Base-by-base conservation (phyloP, 2,113 vertebrate genomes). In the Rhegmatorhina hoffmannsi region DNA sequence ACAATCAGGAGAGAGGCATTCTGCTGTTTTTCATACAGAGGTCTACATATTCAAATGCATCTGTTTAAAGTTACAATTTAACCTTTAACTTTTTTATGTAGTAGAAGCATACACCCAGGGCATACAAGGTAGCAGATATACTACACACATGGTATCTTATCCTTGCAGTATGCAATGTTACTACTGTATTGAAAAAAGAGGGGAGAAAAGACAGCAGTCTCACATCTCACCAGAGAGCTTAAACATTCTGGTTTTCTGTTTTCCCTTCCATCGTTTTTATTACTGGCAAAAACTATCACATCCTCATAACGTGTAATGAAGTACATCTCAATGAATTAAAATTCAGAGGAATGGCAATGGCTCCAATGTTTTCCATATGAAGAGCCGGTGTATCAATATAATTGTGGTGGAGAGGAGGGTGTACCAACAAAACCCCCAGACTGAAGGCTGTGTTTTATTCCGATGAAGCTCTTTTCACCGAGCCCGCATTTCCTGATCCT, bases 31-130 rank as follows among this genome's bases (percentile, higher is more conserved):
- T 94, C 96, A 93, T 95, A 97, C 94, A 98, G 96, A 97, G 74
- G 82, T 94, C 92, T 97, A 87, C 95, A 94, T 97, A 96, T 95
- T 96, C 73, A 96, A 98, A 98, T 92, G 97, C 89, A 95, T 97
- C 96, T 92, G 95, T 68, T 0, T 5, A 92, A 94, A 95, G 95
- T 97, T 96, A 97, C 94, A 97, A 43, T 87, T 94, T 90, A 43
- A 67, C 87, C 96, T 96, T 96, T 87, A 94, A 96, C 89, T 89
- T 66, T 88, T 58, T 26, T 40, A 58, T 63, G 24, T 28, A 60
- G 55, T n/a, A 88, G 77, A 63, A 90, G 83, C 50, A 95, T 89
- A 69, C 43, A 80, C 66, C 59, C 85, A 92, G 86, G 66, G 58
- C 87, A 73, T 53, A 96, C 53, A 89, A 84, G 31, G 90, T 29